Percentiles rank a stretch among this genome's conserved stretches.
phyloP scores from a whole-genome alignment of 2,888 invertebrate species.

The Stratiomys singularior region DNA sequence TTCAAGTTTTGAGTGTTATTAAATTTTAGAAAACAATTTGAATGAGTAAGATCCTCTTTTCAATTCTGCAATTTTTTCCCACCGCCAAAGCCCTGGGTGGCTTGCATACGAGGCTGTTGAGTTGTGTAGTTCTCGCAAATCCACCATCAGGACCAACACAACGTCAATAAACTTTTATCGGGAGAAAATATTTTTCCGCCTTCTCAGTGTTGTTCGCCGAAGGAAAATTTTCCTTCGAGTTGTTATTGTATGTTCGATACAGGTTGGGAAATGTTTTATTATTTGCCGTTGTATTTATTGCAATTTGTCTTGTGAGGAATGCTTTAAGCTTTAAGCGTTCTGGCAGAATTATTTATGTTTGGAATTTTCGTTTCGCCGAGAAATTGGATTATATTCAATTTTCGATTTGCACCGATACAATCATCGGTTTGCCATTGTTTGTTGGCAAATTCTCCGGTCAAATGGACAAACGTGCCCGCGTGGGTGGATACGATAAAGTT shows the following conservation, averaged over 20 bases:
- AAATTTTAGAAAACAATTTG: slow-evolving; percentile 23
- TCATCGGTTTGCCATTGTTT: not conserved
- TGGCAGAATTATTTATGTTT: slow-evolving; percentile 34
- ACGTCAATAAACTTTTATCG: too few species aligned
- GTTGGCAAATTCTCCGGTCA: not conserved
- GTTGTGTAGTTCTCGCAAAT: too few species aligned
- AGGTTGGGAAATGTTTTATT: not conserved
- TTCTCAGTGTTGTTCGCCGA: not conserved
- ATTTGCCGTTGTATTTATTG: slow-evolving; percentile 35
- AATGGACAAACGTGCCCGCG: not conserved
- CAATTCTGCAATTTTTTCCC: not conserved
- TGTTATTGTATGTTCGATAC: not conserved
- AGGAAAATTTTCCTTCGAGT: not conserved
- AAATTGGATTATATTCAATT: slow-evolving; percentile 15
- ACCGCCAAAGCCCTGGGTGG: not conserved
- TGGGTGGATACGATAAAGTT: not conserved
- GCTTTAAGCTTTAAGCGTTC: slow-evolving; percentile 32
- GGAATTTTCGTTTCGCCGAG: not conserved
- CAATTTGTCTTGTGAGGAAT: slow-evolving; percentile 36
- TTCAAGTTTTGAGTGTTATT: slow-evolving; percentile 34
- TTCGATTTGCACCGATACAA: not conserved
- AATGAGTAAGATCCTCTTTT: not conserved
- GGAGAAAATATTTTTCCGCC: not conserved
- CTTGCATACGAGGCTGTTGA: not conserved
- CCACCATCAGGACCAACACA: too few species aligned